phyloP scores from a whole-genome alignment of 2,888 invertebrate species.

The Heliconius sara region DNA sequence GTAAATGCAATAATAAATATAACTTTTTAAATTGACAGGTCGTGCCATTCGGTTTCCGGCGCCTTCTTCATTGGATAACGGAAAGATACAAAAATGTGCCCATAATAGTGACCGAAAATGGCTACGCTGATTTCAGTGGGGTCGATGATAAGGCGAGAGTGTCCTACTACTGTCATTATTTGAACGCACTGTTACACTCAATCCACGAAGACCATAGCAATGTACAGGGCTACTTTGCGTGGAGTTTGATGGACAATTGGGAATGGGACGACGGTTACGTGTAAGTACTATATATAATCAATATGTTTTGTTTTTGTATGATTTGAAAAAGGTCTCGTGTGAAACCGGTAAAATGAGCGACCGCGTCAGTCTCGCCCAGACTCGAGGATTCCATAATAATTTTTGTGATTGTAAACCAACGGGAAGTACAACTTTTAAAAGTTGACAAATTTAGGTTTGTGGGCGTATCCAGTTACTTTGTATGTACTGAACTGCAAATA shows the following conservation, averaged over 20 bases:
- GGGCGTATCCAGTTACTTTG: too few relatives aligned
- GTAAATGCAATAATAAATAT: background rate
- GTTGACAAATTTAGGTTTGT: background rate
- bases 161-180: conserved; percentile 83
- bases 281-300: conserved; percentile 73
- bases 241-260: conserved; percentile 93
- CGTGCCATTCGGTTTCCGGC: conserved; percentile 84
- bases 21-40: conserved; percentile 63
- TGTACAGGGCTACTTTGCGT: conserved; percentile 89
- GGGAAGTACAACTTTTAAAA: background rate
- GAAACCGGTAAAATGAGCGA: too few relatives aligned
- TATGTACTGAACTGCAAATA: too few relatives aligned
- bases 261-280: conserved; percentile 92
- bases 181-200: conserved; percentile 77
- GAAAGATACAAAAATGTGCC: conserved; percentile 80
- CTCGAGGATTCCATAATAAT: too few relatives aligned
- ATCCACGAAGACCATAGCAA: conserved; percentile 85
- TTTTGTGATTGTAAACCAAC: background rate
- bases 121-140: conserved; percentile 80
- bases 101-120: conserved; percentile 84
- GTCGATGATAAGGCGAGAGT: conserved; percentile 82
- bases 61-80: conserved; percentile 81
- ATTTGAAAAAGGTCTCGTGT: background rate
- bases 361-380: too few relatives aligned
- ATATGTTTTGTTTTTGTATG: background rate